Evolutionary conservation across 2,888 invertebrate species (phyloP), one percentile per base, ranked within the genome.

Genomic region (Agrochola lota): DNA sequence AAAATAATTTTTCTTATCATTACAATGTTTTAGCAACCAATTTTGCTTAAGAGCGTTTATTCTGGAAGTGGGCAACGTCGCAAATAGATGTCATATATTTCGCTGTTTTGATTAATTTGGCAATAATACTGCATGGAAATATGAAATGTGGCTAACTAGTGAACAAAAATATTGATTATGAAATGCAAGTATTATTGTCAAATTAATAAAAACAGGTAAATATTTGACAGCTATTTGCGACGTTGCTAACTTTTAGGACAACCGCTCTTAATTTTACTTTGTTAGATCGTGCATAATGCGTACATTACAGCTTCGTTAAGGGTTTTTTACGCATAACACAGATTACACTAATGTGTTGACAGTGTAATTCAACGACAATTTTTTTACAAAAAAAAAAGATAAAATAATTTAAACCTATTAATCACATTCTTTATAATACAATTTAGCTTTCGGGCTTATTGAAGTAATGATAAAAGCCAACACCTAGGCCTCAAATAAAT

Each of bases 381-480:
- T 43, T 55, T 30, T 15, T 52, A 68, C 35, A 26, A 55, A 69
- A 66, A 64, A 64, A 46, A 73, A 52, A 68, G 15, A 52, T 74
- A 49, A 67, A 63, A 74, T 49, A 35, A 76, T 80, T 71, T 71
- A 82, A 69, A 74, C 62, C 52, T 74, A 82, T 66, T 59, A 63
- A 77, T 78, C 70, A 81, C 78, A 67, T 70, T 80, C 60, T 81
- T 80, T 71, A 78, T 62, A 83, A 78, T 79, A 83, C 67, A 74
- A 75, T 82, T 84, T 77, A 81, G 76, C 30, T 83, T 77, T 86
- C 77, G 78, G 76, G 60, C 77, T 81, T 77, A 72, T 74, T 74
- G 46, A 77, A 76, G 74, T 69, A 66, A 71, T 83, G 77, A 77
- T 70, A 75, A 75, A 83, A 82, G 85, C 81, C 81, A 76, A 80